Percentiles rank a stretch among this genome's conserved stretches.
These are phyloP conservation scores for Microchrysa polita DNA, from an alignment of 2,888 invertebrate genomes.

Conservation along the genomic window DNA sequence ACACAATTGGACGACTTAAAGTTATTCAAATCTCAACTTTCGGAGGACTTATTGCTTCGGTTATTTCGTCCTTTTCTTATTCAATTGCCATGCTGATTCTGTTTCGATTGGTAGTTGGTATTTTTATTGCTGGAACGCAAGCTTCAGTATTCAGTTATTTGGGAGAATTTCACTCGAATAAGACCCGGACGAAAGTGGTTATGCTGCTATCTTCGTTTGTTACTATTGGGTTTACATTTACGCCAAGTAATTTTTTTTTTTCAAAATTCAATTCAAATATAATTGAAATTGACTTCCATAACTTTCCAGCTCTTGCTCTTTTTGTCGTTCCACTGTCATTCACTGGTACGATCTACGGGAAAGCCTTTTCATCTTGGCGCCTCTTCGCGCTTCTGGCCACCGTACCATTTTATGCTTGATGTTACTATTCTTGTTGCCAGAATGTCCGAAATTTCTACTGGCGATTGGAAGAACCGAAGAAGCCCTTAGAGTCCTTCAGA, in stretches of 20 bases:
- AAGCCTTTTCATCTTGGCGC: slow-evolving; percentile 65
- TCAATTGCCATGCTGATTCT: slow-evolving; percentile 66
- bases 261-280: background rate
- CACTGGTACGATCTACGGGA: slow-evolving; percentile 65
- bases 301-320: slow-evolving; percentile 73
- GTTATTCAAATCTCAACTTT: slow-evolving; percentile 13
- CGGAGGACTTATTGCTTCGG: slow-evolving; percentile 60
- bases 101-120: slow-evolving; percentile 70
- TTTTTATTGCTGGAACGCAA: slow-evolving; percentile 61
- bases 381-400: slow-evolving; percentile 29
- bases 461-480: slow-evolving; percentile 70
- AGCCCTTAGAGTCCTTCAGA: slow-evolving; percentile 70
- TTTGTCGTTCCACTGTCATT: slow-evolving; percentile 70
- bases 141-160: slow-evolving; percentile 67
- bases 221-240: slow-evolving; percentile 66
- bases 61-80: slow-evolving; percentile 68
- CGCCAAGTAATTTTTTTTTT: slow-evolving; percentile 60
- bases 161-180: slow-evolving; percentile 66
- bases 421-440: slow-evolving; percentile 72
- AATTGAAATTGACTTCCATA: no score
- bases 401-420: slow-evolving; percentile 68
- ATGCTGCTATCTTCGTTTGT: slow-evolving; percentile 67
- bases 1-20: slow-evolving; percentile 30
- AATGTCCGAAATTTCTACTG: slow-evolving; percentile 81
- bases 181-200: slow-evolving; percentile 64